Percentiles rank a stretch among this genome's conserved stretches.
Evolutionary conservation across 2,888 invertebrate genomes (phyloP).

Genomic region (Xylota segnis): DNA sequence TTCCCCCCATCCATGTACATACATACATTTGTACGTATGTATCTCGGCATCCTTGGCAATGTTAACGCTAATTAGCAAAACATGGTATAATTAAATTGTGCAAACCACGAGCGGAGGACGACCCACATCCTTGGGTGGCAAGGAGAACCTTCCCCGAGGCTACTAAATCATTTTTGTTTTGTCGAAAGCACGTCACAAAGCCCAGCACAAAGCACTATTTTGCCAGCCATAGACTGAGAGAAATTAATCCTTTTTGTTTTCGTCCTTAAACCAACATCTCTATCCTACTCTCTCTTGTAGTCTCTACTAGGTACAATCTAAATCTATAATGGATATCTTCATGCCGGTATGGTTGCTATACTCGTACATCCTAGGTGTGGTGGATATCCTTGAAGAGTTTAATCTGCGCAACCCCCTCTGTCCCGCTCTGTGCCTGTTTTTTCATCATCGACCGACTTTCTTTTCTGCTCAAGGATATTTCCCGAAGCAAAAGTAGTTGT

Average conservation of each 20-base stretch:
- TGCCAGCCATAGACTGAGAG: slow-evolving; percentile 26
- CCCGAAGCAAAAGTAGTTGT: slow-evolving; percentile 59
- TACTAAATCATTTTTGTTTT: slow-evolving; percentile 51
- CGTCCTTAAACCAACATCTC: not conserved
- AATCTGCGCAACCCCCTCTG: slow-evolving; percentile 19
- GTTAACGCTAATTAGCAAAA: slow-evolving; percentile 54
- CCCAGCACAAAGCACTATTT: slow-evolving; percentile 9
- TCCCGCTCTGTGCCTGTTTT: slow-evolving; percentile 9
- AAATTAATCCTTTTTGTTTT: slow-evolving; percentile 51
- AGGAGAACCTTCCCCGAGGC: slow-evolving; percentile 50
- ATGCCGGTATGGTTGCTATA: slow-evolving; percentile 3
- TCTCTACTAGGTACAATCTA: slow-evolving; percentile 41
- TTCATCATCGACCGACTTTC: slow-evolving; percentile 66
- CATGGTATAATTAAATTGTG: slow-evolving; percentile 51
- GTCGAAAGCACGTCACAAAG: slow-evolving; percentile 29
- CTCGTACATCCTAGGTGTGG: not conserved
- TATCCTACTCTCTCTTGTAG: no score
- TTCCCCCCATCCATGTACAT: no score
- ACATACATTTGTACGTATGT: not conserved
- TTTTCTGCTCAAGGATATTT: slow-evolving; percentile 67
- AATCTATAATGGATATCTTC: slow-evolving; percentile 71
- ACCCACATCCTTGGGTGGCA: slow-evolving; percentile 21
- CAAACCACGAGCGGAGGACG: slow-evolving; percentile 11
- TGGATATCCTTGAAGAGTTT: slow-evolving; percentile 55
- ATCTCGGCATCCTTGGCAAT: slow-evolving; percentile 26